A percentile compares a stretch with the other conserved stretches of the same genome.
Conservation (phyloP, 2,797 vertebrate species). For the Astyanax mexicanus region DNA sequence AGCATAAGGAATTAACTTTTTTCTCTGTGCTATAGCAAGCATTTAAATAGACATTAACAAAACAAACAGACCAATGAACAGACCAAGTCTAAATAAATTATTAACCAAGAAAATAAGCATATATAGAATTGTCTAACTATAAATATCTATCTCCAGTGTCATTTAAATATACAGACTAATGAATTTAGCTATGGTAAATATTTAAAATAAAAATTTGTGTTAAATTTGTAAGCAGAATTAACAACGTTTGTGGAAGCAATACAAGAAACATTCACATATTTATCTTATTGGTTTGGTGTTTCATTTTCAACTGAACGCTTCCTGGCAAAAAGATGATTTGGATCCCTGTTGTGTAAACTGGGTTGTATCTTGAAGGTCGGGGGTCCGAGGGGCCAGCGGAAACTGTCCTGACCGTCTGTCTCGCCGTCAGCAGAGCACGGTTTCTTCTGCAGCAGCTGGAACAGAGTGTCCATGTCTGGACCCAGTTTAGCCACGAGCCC, state of each 20-base stretch:
- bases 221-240: not conserved
- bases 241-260: no score
- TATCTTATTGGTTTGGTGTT: not conserved
- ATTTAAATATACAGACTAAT: not conserved
- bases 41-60: not conserved
- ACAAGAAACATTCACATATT: not conserved
- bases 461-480: constrained; percentile 91
- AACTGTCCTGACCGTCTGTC: constrained; percentile 75
- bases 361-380: constrained; percentile 92
- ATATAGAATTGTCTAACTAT: no score
- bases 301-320: constrained; percentile 80
- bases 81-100: constrained; percentile 3
- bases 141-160: not conserved
- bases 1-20: constrained; percentile 12
- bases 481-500: constrained; percentile 87
- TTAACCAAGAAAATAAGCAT: not conserved
- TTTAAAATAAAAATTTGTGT: not conserved
- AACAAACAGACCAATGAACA: not conserved
- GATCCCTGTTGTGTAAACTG: constrained; percentile 82
- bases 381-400: constrained; percentile 79
- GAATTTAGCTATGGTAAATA: not conserved
- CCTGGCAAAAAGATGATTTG: constrained; percentile 79
- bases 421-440: constrained; percentile 74
- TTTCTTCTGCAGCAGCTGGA: constrained; percentile 90
- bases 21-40: not conserved